Evolutionary conservation across 2,888 invertebrate species (phyloP).

Genomic region (Synergus itoensis): DNA sequence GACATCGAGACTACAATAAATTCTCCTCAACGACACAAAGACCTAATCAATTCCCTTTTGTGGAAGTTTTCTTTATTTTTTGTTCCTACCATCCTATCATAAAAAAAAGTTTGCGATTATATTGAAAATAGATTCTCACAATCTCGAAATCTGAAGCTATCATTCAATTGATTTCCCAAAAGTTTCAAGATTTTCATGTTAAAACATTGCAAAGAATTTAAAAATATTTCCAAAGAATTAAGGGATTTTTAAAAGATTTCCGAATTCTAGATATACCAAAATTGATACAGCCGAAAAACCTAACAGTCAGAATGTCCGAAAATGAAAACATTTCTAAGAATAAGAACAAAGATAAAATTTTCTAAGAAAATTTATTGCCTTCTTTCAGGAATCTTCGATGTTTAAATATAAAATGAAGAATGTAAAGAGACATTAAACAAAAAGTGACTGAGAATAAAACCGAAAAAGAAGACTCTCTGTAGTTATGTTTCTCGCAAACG

Average conservation of each 20-base stretch:
- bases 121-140: no score
- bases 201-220: no score
- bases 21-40: constrained; percentile 6
- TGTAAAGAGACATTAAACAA: neutral
- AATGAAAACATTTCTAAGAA: neutral
- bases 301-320: neutral
- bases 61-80: constrained; percentile 2
- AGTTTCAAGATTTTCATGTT: no score
- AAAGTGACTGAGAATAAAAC: neutral
- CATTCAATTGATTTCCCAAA: no score
- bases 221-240: neutral
- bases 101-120: no score
- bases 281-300: neutral
- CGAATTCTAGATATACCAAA: no score
- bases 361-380: neutral
- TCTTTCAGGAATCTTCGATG: no score
- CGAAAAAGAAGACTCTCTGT: neutral
- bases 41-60: constrained; percentile 24
- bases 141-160: no score
- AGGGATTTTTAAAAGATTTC: no score
- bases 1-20: neutral
- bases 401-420: neutral
- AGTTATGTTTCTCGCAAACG: neutral
- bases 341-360: neutral
- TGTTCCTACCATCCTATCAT: no score